Base-by-base conservation (phyloP, 2,113 vertebrate species). In the Mus spicilegus region DNA sequence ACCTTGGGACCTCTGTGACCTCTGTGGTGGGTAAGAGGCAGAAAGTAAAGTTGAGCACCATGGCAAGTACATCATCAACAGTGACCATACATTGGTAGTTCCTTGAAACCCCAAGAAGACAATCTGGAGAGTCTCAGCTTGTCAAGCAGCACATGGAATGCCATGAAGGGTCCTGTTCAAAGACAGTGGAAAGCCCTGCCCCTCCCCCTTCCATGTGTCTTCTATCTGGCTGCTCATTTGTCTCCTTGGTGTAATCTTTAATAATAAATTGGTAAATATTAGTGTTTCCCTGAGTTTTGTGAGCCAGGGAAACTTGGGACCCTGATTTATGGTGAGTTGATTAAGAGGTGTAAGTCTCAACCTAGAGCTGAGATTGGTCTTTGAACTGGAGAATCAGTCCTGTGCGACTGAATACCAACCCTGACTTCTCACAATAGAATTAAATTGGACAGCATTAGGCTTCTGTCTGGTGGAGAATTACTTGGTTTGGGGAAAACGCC, bases 271-370 rank as follows among this genome's bases (percentile, higher is more conserved):
- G 17, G 30, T n/a, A 78, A 70, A 49, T 9, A 39, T 30, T 46
- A 69, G 7, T 33, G 9, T 67, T 85, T 77, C n/a, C 28, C 46
- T 56, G 12, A 69, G 61, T 49, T 77, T 58, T 54, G 14, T 14
- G 10, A 56, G 2, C n/a, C 46, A 69, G 13, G 49, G 7, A 17
- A 14, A 63, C 36, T 0, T 72, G 39, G 17, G 22, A 63, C 0
- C 22, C 9, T 46, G 19, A 16, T 17, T 36, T 63, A 5, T 11
- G 24, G 2, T 16, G 0, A 4, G 1, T 6, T 51, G 7, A 28
- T 36, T 73, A 17, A 73, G 54, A 77, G 61, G 33, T 24, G 16
- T 10, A 12, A 69, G 20, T 1, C 28, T 69, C 49, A 77, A 89
- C 69, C 77, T 73, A 46, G 11, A 20, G 8, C 16, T 77, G 36